These are phyloP conservation scores for Biston betularia DNA, from an alignment of 2,888 invertebrate genomes.

Conservation along the genomic window DNA sequence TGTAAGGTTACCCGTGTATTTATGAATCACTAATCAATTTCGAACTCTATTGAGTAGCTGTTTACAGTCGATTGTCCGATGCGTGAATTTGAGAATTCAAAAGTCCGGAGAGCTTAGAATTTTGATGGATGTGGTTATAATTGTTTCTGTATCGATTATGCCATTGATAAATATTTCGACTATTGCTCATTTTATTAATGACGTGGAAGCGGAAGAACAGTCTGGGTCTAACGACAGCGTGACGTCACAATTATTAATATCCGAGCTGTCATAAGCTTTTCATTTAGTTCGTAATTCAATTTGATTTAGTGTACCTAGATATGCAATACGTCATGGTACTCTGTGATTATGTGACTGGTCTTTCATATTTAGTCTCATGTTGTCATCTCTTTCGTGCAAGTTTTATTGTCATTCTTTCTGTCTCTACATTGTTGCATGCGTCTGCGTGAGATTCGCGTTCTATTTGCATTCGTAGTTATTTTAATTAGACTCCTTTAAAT, in stretches of 20 bases:
- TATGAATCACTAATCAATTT: conserved; percentile 48
- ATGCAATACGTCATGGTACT: conserved; percentile 8
- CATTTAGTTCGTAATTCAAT: conserved; percentile 73
- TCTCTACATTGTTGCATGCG: conserved; percentile 24
- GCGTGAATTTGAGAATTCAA: conserved; percentile 51
- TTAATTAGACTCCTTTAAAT: conserved; percentile 31
- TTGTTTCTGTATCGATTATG: conserved; percentile 87
- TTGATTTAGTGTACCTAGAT: conserved; percentile 48
- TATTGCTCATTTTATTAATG: conserved; percentile 86
- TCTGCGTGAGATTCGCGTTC: conserved; percentile 16
- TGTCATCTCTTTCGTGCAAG: conserved; percentile 11
- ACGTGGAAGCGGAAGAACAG: conserved; percentile 82
- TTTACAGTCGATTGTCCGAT: conserved; percentile 33
- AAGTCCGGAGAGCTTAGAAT: conserved; percentile 74
- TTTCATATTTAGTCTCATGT: conserved; percentile 5
- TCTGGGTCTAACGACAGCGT: conserved; percentile 76
- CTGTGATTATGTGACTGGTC: conserved; percentile 14
- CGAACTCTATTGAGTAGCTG: conserved; percentile 56
- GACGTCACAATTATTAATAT: conserved; percentile 85
- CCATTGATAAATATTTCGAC: conserved; percentile 86
- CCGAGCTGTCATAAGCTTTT: conserved; percentile 78
- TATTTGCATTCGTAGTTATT: conserved; percentile 33
- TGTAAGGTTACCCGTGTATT: conserved; percentile 22
- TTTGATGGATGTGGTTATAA: conserved; percentile 86
- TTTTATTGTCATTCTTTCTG: conserved; percentile 29